Base-by-base conservation (phyloP, 2,113 vertebrate species). In the Gasterosteus nipponicus region DNA sequence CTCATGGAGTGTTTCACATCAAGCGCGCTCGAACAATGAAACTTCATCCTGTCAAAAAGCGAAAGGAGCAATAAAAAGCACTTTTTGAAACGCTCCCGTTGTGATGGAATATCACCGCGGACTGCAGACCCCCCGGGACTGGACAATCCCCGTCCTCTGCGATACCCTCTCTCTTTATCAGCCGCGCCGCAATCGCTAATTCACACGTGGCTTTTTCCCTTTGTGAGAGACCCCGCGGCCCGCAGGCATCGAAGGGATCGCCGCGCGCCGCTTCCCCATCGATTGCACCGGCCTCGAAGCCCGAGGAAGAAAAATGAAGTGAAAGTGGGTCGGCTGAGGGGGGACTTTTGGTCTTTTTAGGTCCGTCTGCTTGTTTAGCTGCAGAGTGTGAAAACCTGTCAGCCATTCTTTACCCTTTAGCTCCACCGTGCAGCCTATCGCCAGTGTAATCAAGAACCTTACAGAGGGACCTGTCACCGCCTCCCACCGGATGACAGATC, bases 401-500 rank as follows among this genome's bases (percentile, higher is more conserved):
- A 79, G 81, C 81, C 65, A 78, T 89, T 87, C 84, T 81, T 89
- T 76, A 84, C 54, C 38, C 71, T 77, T 69, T 10, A 76, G 77
- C 74, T 42, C 70, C 71, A 58, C 57, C 19, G 77, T 75, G 80
- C 29, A 80, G 75, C 80, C 83, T 86, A 88, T 89, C 86, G 84
- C 83, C 76, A 51, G 19, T 54, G 73, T 74, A 83, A 91, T 89
- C 79, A 82, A 54, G 80, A 80, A 61, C 15, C 82, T 82, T 66
- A 73, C 51, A 35, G 26, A 73, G 62, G 60, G 76, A 76, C 53
- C 79, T 81, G 75, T 83, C 83, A 84, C 65, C 3, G 35, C 69
- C 81, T 82, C 65, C 73, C 33, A 71, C 60, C n/a, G 39, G 57
- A 84, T 83, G 83, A 84, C 83, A 83, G 74, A 88, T 87, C 83